These are phyloP conservation scores for Sciurus carolinensis DNA, from an alignment of 2,797 vertebrate species.

Conservation along the genomic window DNA sequence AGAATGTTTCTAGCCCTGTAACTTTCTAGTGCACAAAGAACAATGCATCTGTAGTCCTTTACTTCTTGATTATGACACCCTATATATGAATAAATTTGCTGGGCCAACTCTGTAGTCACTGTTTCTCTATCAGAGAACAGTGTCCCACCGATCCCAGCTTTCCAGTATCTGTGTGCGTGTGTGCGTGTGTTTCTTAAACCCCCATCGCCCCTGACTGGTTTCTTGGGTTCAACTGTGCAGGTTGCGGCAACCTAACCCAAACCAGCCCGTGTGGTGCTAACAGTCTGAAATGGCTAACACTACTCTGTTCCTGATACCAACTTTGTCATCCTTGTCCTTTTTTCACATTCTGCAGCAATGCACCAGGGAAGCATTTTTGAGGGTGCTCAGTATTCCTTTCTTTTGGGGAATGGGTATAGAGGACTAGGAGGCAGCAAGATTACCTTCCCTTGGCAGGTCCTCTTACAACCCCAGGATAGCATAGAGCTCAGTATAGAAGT, in stretches of 20 bases:
- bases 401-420: background rate
- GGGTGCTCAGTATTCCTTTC: background rate
- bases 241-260: background rate
- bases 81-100: too few relatives aligned
- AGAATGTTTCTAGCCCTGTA: too few relatives aligned
- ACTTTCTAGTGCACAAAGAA: too few relatives aligned
- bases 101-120: too few relatives aligned
- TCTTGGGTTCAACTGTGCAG: too few relatives aligned
- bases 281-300: background rate
- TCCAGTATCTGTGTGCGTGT: too few relatives aligned
- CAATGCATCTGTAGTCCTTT: too few relatives aligned
- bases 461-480: accelerated
- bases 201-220: too few relatives aligned
- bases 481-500: background rate
- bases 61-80: too few relatives aligned
- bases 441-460: background rate
- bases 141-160: too few relatives aligned
- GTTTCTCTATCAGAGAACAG: too few relatives aligned
- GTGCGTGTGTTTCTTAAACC: too few relatives aligned
- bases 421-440: background rate
- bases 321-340: background rate
- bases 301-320: background rate
- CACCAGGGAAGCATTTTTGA: background rate
- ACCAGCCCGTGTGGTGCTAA: background rate
- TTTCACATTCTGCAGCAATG: background rate